These are phyloP conservation scores for Myrmecobius fasciatus DNA, from an alignment of 2,113 vertebrate genomes.

Conservation along the genomic window DNA sequence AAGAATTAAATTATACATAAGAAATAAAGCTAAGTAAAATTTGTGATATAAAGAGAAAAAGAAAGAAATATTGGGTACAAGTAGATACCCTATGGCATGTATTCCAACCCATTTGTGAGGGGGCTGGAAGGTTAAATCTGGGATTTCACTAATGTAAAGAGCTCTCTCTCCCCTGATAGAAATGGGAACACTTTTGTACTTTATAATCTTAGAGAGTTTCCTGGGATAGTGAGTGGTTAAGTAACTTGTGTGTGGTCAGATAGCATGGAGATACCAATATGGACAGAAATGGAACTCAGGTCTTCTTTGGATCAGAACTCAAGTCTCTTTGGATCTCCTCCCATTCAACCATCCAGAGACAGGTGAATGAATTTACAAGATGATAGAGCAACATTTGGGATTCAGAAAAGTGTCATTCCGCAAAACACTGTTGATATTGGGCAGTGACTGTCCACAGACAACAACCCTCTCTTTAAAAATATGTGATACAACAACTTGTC, in stretches of 20 bases:
- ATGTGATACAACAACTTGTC: too few species aligned
- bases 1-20: not conserved
- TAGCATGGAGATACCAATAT: not conserved
- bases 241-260: not conserved
- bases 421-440: not conserved
- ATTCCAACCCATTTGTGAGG: not conserved
- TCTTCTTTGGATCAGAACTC: not conserved
- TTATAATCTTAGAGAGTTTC: not conserved
- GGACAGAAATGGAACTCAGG: not conserved
- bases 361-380: not conserved
- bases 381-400: not conserved
- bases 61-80: not conserved
- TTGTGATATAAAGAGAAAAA: not conserved
- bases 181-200: not conserved
- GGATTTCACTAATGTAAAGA: not conserved
- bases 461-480: not conserved
- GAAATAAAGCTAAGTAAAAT: not conserved
- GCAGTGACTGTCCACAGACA: not conserved
- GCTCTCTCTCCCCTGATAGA: not conserved
- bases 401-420: not conserved
- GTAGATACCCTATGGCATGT: not conserved
- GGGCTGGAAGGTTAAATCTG: not conserved
- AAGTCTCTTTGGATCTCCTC: not conserved
- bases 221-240: not conserved
- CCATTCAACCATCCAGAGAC: not conserved